Evolutionary conservation across 2,113 vertebrate genomes (phyloP).

Genomic region (Craseonycteris thonglongyai): DNA sequence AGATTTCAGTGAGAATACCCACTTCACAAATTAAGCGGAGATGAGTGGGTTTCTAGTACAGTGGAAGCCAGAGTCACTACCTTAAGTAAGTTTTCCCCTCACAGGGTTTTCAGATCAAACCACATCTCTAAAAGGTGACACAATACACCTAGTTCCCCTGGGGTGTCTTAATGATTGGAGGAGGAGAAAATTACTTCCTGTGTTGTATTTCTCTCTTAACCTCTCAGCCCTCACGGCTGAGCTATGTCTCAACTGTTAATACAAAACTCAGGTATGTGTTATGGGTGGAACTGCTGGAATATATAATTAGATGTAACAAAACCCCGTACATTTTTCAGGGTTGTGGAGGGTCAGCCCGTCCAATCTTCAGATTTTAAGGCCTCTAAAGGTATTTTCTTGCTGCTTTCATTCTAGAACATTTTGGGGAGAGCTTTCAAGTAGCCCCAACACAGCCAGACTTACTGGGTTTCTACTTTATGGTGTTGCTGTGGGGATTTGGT

Average conservation of each 20-base stretch:
- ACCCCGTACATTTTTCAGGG: background rate
- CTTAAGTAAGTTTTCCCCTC: conserved; percentile 3
- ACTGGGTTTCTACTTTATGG: background rate
- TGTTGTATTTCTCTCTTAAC: conserved; percentile 52
- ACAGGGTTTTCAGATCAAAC: conserved; percentile 39
- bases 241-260: background rate
- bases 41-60: background rate
- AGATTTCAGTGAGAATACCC: background rate
- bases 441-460: background rate
- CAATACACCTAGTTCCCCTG: conserved; percentile 7
- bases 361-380: background rate
- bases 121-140: conserved; percentile 39
- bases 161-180: conserved; percentile 57
- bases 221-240: background rate
- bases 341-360: background rate
- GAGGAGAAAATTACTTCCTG: conserved; percentile 63
- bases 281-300: background rate
- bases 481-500: background rate
- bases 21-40: background rate
- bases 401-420: background rate
- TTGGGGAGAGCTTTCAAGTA: background rate
- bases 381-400: background rate
- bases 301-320: background rate
- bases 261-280: background rate
- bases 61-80: background rate